Base-by-base conservation (phyloP, 2,888 invertebrate genomes). In the Ethmia dodecea region DNA sequence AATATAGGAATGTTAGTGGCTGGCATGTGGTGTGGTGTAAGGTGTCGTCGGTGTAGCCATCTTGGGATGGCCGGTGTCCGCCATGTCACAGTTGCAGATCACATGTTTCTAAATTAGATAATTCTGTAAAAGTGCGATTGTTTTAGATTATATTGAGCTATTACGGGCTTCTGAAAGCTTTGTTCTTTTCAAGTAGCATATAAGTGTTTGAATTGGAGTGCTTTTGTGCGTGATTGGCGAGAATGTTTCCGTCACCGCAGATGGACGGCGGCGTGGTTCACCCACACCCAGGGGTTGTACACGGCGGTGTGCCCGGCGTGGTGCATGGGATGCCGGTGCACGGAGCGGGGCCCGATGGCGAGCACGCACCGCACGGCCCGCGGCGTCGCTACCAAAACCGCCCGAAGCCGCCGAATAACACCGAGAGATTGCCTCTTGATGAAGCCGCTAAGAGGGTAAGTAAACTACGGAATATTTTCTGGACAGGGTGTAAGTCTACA, bases 391-490 rank as follows among this genome's bases (percentile, higher is more conserved):
- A 74, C 48, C 78, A 76, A 45, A 84, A 75, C 50, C 59, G 86
- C 15, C 78, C 83, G 0, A 81, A 84, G 31, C 78, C 78, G 5
- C 61, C 68, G 1, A 81, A 68, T 48, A 84, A 76, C 42, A 43
- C 74, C 24, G 91, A 91, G 49, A 78, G 89, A 28, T 63, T 92
- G 47, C 91, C 92, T 0, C 74, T 92, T 14, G 91, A 90, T 56
- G 92, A 92, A 67, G 92, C 92, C 36, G 92, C 92, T 35, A 91
- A 91, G 67, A 70, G 91, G 68, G 90, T 89, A 73, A 57, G 62
- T 52, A 28, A 12, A 3, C n/a, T 22, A 4, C n/a, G 3, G n/a
- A n/a, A 9, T 0, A 20, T 20, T 3, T n/a, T n/a, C n/a, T n/a
- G n/a, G n/a, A n/a, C n/a, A n/a, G n/a, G n/a, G n/a, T n/a, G n/a